These are phyloP conservation scores for Hypena proboscidalis DNA, from an alignment of 2,888 invertebrate species.

Conservation along the genomic window DNA sequence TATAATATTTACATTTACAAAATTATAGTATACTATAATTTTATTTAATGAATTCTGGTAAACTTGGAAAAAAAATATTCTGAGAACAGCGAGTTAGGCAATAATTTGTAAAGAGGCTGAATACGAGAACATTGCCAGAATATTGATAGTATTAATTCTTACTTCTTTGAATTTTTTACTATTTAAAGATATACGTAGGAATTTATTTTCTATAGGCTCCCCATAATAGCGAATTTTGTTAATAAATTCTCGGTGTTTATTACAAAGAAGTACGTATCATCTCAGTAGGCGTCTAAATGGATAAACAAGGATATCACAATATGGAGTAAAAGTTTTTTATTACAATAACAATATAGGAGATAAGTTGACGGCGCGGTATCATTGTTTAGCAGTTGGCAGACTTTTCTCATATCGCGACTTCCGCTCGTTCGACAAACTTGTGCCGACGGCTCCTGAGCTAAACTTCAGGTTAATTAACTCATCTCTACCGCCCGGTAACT, in stretches of 20 bases:
- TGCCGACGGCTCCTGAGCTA: slow-evolving; percentile 48
- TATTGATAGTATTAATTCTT: no score
- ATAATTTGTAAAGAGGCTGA: no score
- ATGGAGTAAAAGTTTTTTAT: slow-evolving; percentile 60
- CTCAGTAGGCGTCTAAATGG: slow-evolving; percentile 28
- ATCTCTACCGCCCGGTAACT: slow-evolving; percentile 51
- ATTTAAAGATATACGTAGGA: no score
- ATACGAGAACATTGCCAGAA: no score
- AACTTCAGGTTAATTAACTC: slow-evolving; percentile 78
- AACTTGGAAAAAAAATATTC: no score
- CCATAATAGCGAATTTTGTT: slow-evolving; percentile 16
- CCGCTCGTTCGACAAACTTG: slow-evolving; percentile 56
- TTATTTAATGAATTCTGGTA: no score
- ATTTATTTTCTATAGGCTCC: no score
- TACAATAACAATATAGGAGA: slow-evolving; percentile 62
- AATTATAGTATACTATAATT: no score
- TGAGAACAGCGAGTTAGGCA: no score
- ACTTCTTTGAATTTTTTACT: no score
- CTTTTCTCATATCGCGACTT: slow-evolving; percentile 74
- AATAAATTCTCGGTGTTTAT: slow-evolving; percentile 18
- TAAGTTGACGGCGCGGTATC: slow-evolving; percentile 58
- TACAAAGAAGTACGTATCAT: no score
- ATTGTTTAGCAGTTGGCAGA: slow-evolving; percentile 55
- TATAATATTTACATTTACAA: no score
- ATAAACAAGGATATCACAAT: slow-evolving; percentile 43